Base-by-base conservation (phyloP, 1,140 invertebrate species). In the Sitodiplosis mosellana region DNA sequence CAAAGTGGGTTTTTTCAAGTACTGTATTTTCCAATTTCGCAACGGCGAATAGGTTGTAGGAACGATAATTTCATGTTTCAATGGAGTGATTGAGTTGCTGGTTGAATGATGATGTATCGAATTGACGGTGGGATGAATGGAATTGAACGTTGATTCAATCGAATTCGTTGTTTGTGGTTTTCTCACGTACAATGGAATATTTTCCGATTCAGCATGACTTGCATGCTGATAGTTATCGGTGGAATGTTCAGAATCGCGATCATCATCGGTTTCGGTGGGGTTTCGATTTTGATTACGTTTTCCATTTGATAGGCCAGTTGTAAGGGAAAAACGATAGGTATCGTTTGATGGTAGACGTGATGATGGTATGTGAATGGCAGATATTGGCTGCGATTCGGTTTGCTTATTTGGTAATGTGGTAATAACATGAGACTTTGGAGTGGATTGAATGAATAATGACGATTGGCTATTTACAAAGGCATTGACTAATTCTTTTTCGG, bases 41-140 rank as follows among this genome's bases (percentile, higher is more conserved):
- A 44, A 4, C 3, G 62, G 62, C 0, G 60, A 58, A 50, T 64
- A 64, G 3, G 61, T 64, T 40, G 62, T 64, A 18, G 62, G 61
- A 17, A 58, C 45, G 38, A 63, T 57, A 17, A 27, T 27, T 27
- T 27, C 27, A 27, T 27, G 27, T 27, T 27, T 27, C 27, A 27
- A 27, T 27, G 27, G 27, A 5, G 27, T 27, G 10, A 27, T 27
- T 27, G 27, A 27, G 10, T 27, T 27, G 3, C n/a, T n/a, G n/a
- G n/a, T n/a, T n/a, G n/a, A n/a, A n/a, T n/a, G n/a, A n/a, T n/a
- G n/a, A n/a, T n/a, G n/a, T n/a, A n/a, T n/a, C n/a, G n/a, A n/a
- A n/a, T n/a, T n/a, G n/a, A n/a, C n/a, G n/a, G n/a, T n/a, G n/a
- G 3, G 27, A 27, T 27, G 27, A 27, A 27, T 27, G 3, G 27